These are phyloP conservation scores for Rhagologus leucostigma DNA, from an alignment of 2,113 vertebrate species.

Conservation along the genomic window DNA sequence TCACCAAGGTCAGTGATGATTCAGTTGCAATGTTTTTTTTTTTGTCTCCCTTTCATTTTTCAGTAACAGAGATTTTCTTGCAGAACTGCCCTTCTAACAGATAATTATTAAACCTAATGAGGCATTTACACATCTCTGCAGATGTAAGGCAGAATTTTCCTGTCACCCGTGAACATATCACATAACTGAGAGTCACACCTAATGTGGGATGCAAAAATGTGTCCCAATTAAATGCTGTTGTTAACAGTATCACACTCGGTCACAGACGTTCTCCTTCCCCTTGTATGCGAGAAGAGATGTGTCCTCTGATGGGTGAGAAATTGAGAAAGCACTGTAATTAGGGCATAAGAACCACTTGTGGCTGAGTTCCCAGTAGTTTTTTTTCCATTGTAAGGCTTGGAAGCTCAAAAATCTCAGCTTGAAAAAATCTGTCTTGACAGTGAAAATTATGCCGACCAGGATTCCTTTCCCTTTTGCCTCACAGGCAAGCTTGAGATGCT, in stretches of 20 bases:
- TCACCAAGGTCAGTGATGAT: not conserved
- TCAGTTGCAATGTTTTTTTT: not conserved
- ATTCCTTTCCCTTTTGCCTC: not conserved
- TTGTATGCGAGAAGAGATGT: not conserved
- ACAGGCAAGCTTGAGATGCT: not conserved
- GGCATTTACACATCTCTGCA: slow-evolving; percentile 12
- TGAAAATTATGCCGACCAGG: not conserved
- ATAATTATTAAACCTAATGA: slow-evolving; percentile 46
- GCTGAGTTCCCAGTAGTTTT: not conserved
- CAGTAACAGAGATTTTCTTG: not conserved
- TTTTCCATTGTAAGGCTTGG: not conserved
- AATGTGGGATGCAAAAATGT: not conserved
- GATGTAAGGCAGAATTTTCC: slow-evolving; percentile 39
- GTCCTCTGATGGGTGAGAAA: slow-evolving; percentile 14
- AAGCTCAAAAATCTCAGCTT: not conserved
- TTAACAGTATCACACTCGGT: not conserved
- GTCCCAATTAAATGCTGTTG: slow-evolving; percentile 42
- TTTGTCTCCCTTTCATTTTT: not conserved
- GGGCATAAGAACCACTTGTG: not conserved
- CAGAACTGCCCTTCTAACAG: not conserved
- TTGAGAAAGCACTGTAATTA: not conserved
- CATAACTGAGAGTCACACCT: slow-evolving; percentile 3
- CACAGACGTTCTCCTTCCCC: not conserved
- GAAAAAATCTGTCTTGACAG: not conserved
- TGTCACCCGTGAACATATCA: not conserved